Evolutionary conservation across 2,888 invertebrate species (phyloP), one percentile per base, ranked within the genome.

Genomic region (Netelia fuscicornis): DNA sequence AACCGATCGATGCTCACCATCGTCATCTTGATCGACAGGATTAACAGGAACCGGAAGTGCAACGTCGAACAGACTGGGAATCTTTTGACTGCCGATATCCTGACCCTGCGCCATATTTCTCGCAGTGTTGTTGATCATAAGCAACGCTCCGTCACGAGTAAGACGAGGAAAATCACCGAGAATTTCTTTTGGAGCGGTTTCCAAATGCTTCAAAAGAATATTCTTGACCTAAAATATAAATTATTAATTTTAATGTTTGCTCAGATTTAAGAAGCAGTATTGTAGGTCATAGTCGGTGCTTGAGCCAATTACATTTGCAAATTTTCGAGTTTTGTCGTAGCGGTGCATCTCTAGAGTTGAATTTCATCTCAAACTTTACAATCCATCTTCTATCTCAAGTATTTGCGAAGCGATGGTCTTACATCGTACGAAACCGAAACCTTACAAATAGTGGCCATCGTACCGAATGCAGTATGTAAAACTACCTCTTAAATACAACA

Each of bases 161-260:
- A 98, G 94, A 81, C 98, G 95, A 62, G 98, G 98, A 90, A 98
- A 98, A 92, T 97, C 97, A n/a, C 98, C 98, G 77, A 98, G 95
- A 90, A 98, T 98, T 94, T 98, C 98, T 93, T 98, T 97, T 1
- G 98, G 98, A 0, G 98, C 98, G 0, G 98, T 97, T 94, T 98
- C 98, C 92, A 98, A 96, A 93, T 98, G 98, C 95, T 96, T 95
- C 85, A 95, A 93, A 52, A 95, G 90, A 84, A 95, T 94, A 85
- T 91, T 92, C 84, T 93, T 94, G n/a, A 93, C 92, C 93, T 93
- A 64, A 23, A 87, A 88, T 0, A 60, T 5, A 25, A 65, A 52
- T 52, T 13, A 30, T 25, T 54, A 67, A 10, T 37, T 52, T 60
- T 37, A 74, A 37, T 37, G 1, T 37, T 23, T 11, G 30, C 11